phyloP scores from a whole-genome alignment of 2,888 invertebrate genomes.

The Pachymerium ferrugineum region DNA sequence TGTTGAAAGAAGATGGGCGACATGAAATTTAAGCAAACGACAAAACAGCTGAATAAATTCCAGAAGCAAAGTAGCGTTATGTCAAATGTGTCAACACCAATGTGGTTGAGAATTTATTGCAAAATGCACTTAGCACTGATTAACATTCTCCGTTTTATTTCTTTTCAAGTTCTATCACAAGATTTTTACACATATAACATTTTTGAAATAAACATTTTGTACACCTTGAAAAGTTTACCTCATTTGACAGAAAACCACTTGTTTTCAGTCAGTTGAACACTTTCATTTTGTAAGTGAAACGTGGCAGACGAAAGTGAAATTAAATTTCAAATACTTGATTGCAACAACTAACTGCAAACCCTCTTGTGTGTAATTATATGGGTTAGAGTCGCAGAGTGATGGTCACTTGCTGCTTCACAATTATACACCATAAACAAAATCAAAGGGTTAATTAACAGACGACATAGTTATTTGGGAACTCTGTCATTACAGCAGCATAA shows the following conservation, averaged over 20 bases:
- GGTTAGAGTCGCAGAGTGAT: constrained; percentile 1
- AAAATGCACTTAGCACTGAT: constrained; percentile 27
- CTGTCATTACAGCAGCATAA: neutral
- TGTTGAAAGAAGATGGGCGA: no score
- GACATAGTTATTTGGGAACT: constrained; percentile 4
- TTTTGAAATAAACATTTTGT: neutral
- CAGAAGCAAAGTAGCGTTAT: neutral
- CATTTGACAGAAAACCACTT: no score
- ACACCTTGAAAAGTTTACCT: neutral
- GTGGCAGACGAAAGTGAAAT: neutral
- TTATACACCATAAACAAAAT: constrained; percentile 20
- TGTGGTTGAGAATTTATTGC: neutral
- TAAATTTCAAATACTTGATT: neutral
- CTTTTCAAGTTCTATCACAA: neutral
- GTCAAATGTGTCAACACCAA: constrained; percentile 22
- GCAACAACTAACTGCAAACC: neutral
- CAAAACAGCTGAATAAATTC: constrained; percentile 24
- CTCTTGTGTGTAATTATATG: constrained; percentile 14
- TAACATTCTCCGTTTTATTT: constrained; percentile 23
- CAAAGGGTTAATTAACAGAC: constrained; percentile 7
- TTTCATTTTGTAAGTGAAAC: no score
- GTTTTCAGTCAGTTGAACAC: no score
- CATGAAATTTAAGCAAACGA: constrained; percentile 13
- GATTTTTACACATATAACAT: neutral
- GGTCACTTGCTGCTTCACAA: constrained; percentile 9